phyloP scores from a whole-genome alignment of 2,888 invertebrate genomes.

The Drosophila meridiana region DNA sequence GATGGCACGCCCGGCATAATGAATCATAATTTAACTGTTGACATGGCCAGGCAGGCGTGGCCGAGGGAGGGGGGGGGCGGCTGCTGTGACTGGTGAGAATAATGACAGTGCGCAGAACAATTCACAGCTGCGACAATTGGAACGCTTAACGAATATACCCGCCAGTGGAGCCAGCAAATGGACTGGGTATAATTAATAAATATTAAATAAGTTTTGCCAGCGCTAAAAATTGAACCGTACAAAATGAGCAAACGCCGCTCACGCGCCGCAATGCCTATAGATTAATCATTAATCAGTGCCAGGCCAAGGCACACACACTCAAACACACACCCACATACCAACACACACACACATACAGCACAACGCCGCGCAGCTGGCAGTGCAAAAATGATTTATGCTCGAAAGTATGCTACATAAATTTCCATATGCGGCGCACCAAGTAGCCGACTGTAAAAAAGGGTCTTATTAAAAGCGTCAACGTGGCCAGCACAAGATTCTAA shows the following conservation, averaged over 20 bases:
- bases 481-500: constrained; percentile 28
- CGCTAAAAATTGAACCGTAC: constrained; percentile 52
- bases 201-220: constrained; percentile 58
- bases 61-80: not conserved
- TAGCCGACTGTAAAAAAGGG: constrained; percentile 46
- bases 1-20: constrained; percentile 56
- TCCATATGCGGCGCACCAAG: constrained; percentile 47
- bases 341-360: constrained; percentile 2
- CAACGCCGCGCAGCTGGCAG: constrained; percentile 36
- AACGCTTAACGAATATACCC: constrained; percentile 27
- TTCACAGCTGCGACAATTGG: constrained; percentile 47
- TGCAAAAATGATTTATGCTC: constrained; percentile 63
- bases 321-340: constrained; percentile 4
- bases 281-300: constrained; percentile 65
- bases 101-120: constrained; percentile 28
- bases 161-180: not conserved
- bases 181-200: constrained; percentile 60
- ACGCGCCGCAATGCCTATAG: constrained; percentile 57
- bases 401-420: constrained; percentile 65
- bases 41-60: constrained; percentile 41
- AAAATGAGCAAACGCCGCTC: constrained; percentile 41
- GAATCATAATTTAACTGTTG: constrained; percentile 69
- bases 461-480: constrained; percentile 58
- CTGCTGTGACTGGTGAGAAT: not conserved
- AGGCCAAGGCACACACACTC: constrained; percentile 18